Conservation (phyloP, 2,113 vertebrate genomes). For the Sakesphorus luctuosus region DNA sequence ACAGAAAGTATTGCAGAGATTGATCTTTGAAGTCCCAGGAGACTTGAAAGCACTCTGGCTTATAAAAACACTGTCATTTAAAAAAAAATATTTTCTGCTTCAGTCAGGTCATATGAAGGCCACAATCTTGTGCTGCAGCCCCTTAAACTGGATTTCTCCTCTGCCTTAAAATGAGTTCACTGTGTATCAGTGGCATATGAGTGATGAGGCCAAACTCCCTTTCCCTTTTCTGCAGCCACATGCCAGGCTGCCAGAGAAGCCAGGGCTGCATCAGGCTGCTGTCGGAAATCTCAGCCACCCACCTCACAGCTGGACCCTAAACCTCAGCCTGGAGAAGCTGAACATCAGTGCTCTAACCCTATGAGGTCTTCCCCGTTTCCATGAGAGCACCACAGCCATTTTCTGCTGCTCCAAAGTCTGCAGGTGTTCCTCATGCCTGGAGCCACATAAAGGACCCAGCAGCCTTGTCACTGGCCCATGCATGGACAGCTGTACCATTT, state of each 20-base stretch:
- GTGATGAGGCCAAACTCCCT: not conserved
- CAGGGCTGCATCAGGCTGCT: not conserved
- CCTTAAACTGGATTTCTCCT: not conserved
- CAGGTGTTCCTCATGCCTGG: not conserved
- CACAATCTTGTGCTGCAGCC: not conserved
- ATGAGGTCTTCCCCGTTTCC: fast-evolving
- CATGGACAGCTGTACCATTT: not conserved
- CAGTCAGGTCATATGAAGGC: not conserved
- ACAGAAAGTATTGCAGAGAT: not conserved
- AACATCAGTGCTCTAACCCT: not conserved
- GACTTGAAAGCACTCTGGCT: not conserved
- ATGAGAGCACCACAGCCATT: not conserved
- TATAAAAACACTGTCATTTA: not conserved
- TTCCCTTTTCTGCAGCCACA: not conserved
- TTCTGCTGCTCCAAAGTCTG: not conserved
- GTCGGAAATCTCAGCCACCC: not conserved
- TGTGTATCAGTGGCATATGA: not conserved
- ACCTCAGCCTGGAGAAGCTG: not conserved
- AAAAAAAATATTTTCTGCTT: not conserved
- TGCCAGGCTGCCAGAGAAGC: not conserved
- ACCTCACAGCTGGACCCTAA: not conserved
- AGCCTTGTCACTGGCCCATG: not conserved
- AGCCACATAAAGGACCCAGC: not conserved
- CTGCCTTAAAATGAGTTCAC: not conserved
- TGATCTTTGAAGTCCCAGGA: not conserved